Evolutionary conservation across 2,113 vertebrate genomes (phyloP).

Genomic region (Syngnathoides biaculeatus): DNA sequence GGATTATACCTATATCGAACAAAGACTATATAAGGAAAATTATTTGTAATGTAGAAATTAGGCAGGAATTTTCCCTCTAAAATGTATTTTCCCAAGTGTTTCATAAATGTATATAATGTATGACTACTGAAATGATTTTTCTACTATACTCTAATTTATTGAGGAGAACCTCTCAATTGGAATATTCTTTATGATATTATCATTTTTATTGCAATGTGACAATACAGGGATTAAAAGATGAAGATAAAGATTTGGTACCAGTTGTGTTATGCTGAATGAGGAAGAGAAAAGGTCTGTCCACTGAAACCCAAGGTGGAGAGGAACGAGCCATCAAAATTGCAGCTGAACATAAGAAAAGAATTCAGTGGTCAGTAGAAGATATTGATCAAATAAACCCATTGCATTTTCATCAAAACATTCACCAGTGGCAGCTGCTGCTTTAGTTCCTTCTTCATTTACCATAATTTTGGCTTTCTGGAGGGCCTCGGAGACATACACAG

Average conservation of each 20-base stretch:
- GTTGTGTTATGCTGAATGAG: conserved; percentile 88
- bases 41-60: no score
- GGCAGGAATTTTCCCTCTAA: no score
- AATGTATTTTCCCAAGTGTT: no score
- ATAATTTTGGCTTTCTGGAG: conserved; percentile 93
- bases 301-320: conserved; percentile 87
- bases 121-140: no score
- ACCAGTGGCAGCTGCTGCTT: conserved; percentile 91
- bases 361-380: no score
- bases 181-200: not conserved
- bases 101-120: no score
- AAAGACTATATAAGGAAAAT: no score
- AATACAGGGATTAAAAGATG: not conserved
- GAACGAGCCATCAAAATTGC: conserved; percentile 89
- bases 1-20: no score
- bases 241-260: conserved; percentile 69
- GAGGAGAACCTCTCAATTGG: no score
- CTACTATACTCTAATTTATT: no score
- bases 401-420: conserved; percentile 47
- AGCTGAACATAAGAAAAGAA: conserved; percentile 64
- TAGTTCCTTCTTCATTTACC: conserved; percentile 93
- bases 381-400: not conserved
- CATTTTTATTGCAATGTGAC: not conserved
- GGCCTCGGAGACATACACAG: conserved; percentile 81
- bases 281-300: conserved; percentile 91